phyloP scores from a whole-genome alignment of 2,113 vertebrate species.

The Oreotragus oreotragus region DNA sequence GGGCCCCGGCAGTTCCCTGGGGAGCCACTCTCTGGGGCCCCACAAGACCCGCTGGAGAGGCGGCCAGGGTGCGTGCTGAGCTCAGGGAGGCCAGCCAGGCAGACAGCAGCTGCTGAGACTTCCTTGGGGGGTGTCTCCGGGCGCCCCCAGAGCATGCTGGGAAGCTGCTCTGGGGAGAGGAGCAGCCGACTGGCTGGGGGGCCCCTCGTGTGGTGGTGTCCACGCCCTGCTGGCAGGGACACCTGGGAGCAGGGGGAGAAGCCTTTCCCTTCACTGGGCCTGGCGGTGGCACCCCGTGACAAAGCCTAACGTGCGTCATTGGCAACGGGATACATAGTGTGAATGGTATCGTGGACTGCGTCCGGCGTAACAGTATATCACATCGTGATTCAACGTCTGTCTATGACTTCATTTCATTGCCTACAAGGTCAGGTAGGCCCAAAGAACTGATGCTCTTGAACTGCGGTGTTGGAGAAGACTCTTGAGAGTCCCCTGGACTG shows the following conservation, averaged over 20 bases:
- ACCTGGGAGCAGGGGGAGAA: not conserved
- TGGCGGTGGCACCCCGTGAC: rapidly evolving
- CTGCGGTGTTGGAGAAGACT: not conserved
- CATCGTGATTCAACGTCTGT: rapidly evolving
- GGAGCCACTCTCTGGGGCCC: not conserved
- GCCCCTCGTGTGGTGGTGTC: rapidly evolving
- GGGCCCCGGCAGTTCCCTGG: rapidly evolving
- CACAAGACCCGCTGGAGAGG: rapidly evolving
- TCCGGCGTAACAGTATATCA: no score
- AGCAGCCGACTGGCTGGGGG: not conserved
- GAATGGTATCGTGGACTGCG: rapidly evolving
- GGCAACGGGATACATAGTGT: rapidly evolving
- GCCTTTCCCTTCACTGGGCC: no score
- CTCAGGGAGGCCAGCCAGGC: not conserved
- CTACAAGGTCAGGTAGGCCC: not conserved
- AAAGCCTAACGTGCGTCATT: rapidly evolving
- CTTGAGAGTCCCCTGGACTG: not conserved
- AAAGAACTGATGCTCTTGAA: not conserved
- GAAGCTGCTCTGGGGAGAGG: not conserved
- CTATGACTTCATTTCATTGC: not conserved
- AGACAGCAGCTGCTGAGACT: not conserved
- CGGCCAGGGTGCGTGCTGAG: rapidly evolving
- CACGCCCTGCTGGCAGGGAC: not conserved
- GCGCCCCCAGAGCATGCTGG: rapidly evolving
- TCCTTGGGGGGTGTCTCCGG: not conserved